Evolutionary conservation across 2,888 invertebrate genomes (phyloP).

Genomic region (Drosophila lutescens): DNA sequence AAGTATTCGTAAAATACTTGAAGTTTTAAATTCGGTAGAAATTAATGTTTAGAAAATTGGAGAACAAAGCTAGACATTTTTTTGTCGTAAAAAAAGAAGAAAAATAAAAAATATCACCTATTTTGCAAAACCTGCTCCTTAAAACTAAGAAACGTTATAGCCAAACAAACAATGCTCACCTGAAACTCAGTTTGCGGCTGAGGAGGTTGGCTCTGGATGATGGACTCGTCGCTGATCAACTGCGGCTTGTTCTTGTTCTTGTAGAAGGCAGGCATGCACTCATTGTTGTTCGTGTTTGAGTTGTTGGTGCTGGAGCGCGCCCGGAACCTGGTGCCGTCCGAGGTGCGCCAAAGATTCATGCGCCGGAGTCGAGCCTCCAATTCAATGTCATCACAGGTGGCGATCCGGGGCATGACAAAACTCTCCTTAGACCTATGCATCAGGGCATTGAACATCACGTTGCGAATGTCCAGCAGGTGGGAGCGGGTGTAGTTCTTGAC

Average conservation of each 20-base stretch:
- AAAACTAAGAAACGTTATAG: too few relatives aligned
- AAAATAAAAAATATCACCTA: too few relatives aligned
- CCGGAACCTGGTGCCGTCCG: slow-evolving; percentile 36
- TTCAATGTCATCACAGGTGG: slow-evolving; percentile 80
- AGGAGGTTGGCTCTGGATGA: slow-evolving; percentile 79
- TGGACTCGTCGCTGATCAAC: slow-evolving; percentile 74
- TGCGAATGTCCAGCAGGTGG: slow-evolving; percentile 74
- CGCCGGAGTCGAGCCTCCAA: slow-evolving; percentile 76
- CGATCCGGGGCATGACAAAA: slow-evolving; percentile 69
- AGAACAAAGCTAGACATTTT: too few relatives aligned
- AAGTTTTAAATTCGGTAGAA: too few relatives aligned
- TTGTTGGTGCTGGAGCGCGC: slow-evolving; percentile 13
- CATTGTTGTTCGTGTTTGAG: slow-evolving; percentile 41
- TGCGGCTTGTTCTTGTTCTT: slow-evolving; percentile 76
- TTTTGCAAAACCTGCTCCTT: too few relatives aligned
- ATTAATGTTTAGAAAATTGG: too few relatives aligned
- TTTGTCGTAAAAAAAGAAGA: too few relatives aligned
- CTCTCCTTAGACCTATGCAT: slow-evolving; percentile 56
- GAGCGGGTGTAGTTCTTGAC: slow-evolving; percentile 69
- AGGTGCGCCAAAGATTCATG: slow-evolving; percentile 71
- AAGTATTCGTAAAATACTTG: background rate
- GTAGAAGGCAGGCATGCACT: slow-evolving; percentile 81
- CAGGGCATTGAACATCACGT: slow-evolving; percentile 63
- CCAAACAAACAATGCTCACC: slow-evolving; percentile 51
- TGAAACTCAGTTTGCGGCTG: slow-evolving; percentile 77